Conservation (phyloP, 1,140 invertebrate genomes). For the Metopolophium dirhodum region DNA sequence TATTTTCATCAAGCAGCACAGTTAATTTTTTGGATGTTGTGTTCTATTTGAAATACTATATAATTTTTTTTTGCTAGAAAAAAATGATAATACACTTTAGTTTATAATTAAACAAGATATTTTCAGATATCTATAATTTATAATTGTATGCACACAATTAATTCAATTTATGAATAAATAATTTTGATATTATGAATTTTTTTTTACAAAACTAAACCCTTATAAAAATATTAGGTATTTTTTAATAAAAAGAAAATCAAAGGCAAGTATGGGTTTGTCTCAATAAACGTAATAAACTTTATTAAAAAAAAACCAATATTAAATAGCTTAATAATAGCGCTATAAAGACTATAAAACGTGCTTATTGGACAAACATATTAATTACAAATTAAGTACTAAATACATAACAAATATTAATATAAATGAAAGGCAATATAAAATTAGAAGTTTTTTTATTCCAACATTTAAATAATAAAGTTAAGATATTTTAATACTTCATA, state of each 20-base stretch:
- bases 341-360: background rate
- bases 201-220: background rate
- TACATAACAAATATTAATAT: background rate
- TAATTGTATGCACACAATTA: background rate
- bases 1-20: slow-evolving; percentile 39
- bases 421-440: background rate
- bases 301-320: background rate
- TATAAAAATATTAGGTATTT: background rate
- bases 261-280: background rate
- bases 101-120: background rate
- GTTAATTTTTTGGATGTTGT: slow-evolving; percentile 9
- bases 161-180: background rate
- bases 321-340: background rate
- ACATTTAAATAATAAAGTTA: background rate
- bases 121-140: slow-evolving; percentile 20
- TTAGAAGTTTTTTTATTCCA: background rate
- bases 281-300: background rate
- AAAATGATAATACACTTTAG: slow-evolving; percentile 34
- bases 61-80: slow-evolving; percentile 36
- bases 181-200: background rate
- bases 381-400: background rate
- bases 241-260: background rate
- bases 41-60: slow-evolving; percentile 35
- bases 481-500: background rate
- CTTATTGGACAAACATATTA: background rate